A percentile compares a stretch with the other conserved stretches of the same genome.
Evolutionary conservation across 2,797 vertebrate species (phyloP).

Genomic region (Eulemur coronatus): DNA sequence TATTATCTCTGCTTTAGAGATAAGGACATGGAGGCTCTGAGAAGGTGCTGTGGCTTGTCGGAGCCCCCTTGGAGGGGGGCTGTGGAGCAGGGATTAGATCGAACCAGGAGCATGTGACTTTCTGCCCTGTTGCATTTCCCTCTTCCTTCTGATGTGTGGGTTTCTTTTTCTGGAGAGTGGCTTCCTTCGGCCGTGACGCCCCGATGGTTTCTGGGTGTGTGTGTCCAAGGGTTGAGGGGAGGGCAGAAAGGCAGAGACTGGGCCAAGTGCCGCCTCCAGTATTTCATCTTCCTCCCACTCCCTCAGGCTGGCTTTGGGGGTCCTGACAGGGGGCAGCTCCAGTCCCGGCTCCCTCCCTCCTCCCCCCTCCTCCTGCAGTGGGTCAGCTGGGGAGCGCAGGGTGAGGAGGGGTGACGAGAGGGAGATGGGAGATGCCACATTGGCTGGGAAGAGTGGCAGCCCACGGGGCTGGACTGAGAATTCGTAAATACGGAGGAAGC

Average conservation of each 20-base stretch:
- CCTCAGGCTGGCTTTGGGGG: neutral
- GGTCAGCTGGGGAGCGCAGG: neutral
- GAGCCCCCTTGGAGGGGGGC: neutral
- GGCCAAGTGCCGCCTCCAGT: neutral
- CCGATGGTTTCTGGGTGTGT: neutral
- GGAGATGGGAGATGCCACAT: too few relatives aligned
- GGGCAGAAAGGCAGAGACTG: neutral
- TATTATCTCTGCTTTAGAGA: slow-evolving; percentile 59
- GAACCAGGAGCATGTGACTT: neutral
- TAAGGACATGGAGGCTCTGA: slow-evolving; percentile 20
- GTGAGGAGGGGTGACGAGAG: neutral
- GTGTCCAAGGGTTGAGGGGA: neutral
- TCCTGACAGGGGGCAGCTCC: neutral
- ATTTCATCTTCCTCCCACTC: neutral
- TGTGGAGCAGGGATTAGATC: neutral
- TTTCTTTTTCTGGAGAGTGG: neutral
- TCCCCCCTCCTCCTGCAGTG: neutral
- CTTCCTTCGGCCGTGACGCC: neutral
- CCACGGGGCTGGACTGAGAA: neutral
- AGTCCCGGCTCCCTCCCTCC: neutral
- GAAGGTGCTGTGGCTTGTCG: neutral
- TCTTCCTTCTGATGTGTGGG: neutral
- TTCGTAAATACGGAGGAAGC: neutral
- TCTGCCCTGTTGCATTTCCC: neutral
- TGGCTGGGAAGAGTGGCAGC: neutral